These are phyloP conservation scores for Idaea aversata DNA, from an alignment of 2,888 invertebrate genomes.

Conservation along the genomic window DNA sequence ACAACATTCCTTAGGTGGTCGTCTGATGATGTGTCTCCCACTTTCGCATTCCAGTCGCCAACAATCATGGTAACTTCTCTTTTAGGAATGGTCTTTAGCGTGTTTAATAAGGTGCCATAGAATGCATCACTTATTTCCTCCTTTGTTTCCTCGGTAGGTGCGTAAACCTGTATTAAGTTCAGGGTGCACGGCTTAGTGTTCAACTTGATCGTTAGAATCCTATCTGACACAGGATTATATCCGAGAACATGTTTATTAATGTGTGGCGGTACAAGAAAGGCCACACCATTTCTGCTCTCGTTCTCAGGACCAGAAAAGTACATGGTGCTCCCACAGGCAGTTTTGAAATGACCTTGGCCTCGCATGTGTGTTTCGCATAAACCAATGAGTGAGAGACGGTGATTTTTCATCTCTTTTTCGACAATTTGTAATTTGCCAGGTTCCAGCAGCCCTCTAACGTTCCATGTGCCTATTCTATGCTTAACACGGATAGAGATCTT, in stretches of 20 bases:
- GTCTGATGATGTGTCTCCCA: background rate
- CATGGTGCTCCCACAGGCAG: background rate
- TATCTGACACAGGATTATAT: constrained; percentile 8
- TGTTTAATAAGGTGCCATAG: background rate
- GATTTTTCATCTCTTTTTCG: no score
- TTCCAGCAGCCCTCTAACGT: no score
- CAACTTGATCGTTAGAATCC: constrained; percentile 4
- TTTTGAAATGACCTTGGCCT: background rate
- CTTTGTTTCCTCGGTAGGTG: background rate
- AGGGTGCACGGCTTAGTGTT: constrained; percentile 4
- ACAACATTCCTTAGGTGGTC: background rate
- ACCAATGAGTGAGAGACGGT: no score
- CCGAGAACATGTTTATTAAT: constrained; percentile 6
- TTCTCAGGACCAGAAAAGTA: constrained; percentile 18
- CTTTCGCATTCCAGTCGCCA: background rate
- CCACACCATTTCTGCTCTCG: constrained; percentile 7
- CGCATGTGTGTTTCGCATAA: no score
- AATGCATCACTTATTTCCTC: background rate
- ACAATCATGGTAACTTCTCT: background rate
- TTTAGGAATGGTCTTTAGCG: background rate
- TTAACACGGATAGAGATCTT: no score
- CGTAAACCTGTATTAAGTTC: background rate
- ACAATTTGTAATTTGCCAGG: no score
- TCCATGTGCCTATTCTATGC: no score
- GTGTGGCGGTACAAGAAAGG: constrained; percentile 4